Percentiles rank a stretch among this genome's conserved stretches.
phyloP scores from a whole-genome alignment of 2,888 invertebrate species.

The Alloscopus bannaensis region DNA sequence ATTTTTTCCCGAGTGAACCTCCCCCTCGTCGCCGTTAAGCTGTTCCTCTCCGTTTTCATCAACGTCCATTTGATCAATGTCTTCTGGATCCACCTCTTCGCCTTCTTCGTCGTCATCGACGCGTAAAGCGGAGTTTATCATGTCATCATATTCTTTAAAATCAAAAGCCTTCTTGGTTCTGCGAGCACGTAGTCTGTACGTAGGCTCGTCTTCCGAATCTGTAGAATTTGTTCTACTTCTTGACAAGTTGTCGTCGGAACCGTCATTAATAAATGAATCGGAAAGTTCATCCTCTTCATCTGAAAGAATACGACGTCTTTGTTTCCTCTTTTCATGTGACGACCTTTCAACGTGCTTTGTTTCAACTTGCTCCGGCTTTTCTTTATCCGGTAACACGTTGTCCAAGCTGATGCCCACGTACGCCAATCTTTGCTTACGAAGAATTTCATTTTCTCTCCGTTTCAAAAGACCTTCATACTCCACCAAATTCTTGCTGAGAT shows the following conservation, averaged over 20 bases:
- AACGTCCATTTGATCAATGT: conserved; percentile 13
- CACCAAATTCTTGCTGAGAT: conserved; percentile 84
- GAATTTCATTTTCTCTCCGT: conserved; percentile 81
- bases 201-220: conserved; percentile 81
- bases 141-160: conserved; percentile 95
- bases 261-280: conserved; percentile 67
- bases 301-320: conserved; percentile 74
- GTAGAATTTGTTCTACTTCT: conserved; percentile 60
- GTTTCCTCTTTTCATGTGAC: conserved; percentile 76
- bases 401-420: conserved; percentile 86
- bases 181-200: conserved; percentile 89
- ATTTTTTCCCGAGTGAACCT: conserved; percentile 61
- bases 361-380: conserved; percentile 74
- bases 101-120: conserved; percentile 74
- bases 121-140: conserved; percentile 94
- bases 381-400: conserved; percentile 80
- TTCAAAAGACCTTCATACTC: conserved; percentile 86
- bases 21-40: conserved; percentile 52
- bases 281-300: conserved; percentile 73
- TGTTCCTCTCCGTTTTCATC: conserved; percentile 72
- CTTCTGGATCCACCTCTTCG: conserved; percentile 14
- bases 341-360: conserved; percentile 75
- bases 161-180: conserved; percentile 85
- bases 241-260: conserved; percentile 65
- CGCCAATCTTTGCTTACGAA: conserved; percentile 83